phyloP scores from a whole-genome alignment of 2,888 invertebrate genomes.

The Ochropacha duplaris region DNA sequence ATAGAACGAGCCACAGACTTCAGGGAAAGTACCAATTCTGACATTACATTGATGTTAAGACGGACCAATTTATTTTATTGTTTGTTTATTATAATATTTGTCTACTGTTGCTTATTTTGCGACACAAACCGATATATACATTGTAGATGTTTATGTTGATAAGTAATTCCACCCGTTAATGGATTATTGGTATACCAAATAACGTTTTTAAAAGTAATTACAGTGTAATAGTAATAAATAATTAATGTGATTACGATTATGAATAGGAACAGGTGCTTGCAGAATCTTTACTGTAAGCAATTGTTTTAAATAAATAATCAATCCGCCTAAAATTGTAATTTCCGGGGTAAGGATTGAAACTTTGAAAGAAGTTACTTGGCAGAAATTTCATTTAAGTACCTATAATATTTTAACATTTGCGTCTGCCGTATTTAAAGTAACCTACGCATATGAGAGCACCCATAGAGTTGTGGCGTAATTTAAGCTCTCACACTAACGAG shows the following conservation, averaged over 20 bases:
- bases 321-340: neutral
- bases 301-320: neutral
- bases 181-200: too few species aligned
- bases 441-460: conserved; percentile 58
- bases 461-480: conserved; percentile 63
- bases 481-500: conserved; percentile 75
- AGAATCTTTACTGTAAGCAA: neutral
- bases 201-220: too few species aligned
- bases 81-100: neutral
- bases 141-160: too few species aligned
- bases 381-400: conserved; percentile 8
- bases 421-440: conserved; percentile 50
- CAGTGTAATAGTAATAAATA: too few species aligned
- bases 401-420: conserved; percentile 31
- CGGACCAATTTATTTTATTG: conserved; percentile 5
- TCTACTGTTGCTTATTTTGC: neutral
- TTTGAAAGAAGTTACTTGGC: neutral
- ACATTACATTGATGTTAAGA: conserved; percentile 25
- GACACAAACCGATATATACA: too few species aligned
- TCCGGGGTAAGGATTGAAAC: neutral
- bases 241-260: neutral
- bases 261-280: neutral
- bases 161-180: too few species aligned
- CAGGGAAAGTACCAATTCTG: conserved; percentile 52
- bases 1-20: conserved; percentile 52